These are phyloP conservation scores for Microcebus lehilahytsara DNA, from an alignment of 2,113 vertebrate species.

Conservation along the genomic window DNA sequence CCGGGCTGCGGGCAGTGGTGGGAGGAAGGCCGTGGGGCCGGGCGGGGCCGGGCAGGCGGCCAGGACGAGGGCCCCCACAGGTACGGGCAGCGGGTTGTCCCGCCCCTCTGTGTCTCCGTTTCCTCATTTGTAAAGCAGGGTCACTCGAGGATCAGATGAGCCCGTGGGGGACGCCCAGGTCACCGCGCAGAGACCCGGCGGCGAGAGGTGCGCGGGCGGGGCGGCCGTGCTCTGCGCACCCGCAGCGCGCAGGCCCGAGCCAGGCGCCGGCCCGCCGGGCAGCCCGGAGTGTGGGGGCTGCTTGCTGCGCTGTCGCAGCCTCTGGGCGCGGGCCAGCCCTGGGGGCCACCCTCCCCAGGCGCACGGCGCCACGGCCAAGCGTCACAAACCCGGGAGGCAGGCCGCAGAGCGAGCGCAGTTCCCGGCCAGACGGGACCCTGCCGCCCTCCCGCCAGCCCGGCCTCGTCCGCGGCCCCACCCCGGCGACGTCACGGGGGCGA, in stretches of 20 bases:
- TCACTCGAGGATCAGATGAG: not conserved
- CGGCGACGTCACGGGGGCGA: rapidly evolving
- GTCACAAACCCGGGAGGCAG: not conserved
- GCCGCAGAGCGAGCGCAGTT: not conserved
- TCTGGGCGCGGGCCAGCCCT: not conserved
- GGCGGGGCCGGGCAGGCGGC: not conserved
- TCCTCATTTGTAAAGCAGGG: not conserved
- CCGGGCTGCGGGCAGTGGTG: not conserved
- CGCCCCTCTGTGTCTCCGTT: not conserved
- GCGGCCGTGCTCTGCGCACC: too few relatives aligned
- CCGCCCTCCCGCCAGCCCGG: not conserved
- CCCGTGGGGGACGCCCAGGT: too few relatives aligned
- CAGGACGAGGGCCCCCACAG: not conserved
- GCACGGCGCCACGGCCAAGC: not conserved
- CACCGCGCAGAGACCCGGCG: too few relatives aligned
- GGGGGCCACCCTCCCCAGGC: not conserved
- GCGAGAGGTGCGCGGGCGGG: too few relatives aligned
- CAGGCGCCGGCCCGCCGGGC: too few relatives aligned
- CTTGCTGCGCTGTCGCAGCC: not conserved
- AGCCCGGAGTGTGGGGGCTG: not conserved
- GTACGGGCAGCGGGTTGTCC: not conserved
- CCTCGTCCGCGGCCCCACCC: too few relatives aligned
- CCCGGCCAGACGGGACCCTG: rapidly evolving
- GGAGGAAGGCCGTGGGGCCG: not conserved
- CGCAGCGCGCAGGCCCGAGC: not conserved